These are phyloP conservation scores for Numenius arquata DNA, from an alignment of 2,113 vertebrate species.

Conservation along the genomic window DNA sequence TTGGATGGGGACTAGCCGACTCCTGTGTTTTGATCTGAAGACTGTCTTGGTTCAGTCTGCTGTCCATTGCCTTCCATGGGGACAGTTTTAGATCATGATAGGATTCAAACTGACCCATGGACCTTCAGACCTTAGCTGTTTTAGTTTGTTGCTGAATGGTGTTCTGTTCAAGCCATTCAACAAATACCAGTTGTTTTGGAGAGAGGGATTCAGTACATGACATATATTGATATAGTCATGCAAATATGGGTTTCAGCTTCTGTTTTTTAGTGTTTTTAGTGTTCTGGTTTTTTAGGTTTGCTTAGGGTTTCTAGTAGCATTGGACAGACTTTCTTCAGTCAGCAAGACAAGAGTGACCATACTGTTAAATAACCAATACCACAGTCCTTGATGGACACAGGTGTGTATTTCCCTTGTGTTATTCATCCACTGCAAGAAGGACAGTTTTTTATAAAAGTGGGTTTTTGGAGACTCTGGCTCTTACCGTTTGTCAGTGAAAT, in stretches of 20 bases:
- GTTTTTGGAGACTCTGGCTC: neutral
- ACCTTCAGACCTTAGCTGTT: neutral
- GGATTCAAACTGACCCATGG: neutral
- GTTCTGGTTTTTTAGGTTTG: too few species aligned
- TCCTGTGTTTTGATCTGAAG: neutral
- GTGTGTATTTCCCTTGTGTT: neutral
- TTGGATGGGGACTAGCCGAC: neutral
- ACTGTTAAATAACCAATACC: neutral
- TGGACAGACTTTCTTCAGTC: neutral
- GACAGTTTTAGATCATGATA: neutral
- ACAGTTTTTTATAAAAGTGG: neutral
- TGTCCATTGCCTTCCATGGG: neutral
- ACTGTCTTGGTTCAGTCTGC: neutral
- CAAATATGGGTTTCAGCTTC: neutral
- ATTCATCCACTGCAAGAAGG: neutral
- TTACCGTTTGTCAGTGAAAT: neutral
- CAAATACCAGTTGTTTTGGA: neutral
- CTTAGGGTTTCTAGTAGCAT: neutral
- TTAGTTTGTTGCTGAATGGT: neutral
- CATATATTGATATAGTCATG: neutral
- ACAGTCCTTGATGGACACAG: neutral
- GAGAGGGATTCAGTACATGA: neutral
- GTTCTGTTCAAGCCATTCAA: neutral
- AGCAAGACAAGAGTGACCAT: neutral
- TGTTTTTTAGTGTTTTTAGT: neutral